A percentile compares a stretch with the other conserved stretches of the same genome.
Evolutionary conservation across 2,797 vertebrate genomes (phyloP).

Genomic region (Ctenosaura bakeri): DNA sequence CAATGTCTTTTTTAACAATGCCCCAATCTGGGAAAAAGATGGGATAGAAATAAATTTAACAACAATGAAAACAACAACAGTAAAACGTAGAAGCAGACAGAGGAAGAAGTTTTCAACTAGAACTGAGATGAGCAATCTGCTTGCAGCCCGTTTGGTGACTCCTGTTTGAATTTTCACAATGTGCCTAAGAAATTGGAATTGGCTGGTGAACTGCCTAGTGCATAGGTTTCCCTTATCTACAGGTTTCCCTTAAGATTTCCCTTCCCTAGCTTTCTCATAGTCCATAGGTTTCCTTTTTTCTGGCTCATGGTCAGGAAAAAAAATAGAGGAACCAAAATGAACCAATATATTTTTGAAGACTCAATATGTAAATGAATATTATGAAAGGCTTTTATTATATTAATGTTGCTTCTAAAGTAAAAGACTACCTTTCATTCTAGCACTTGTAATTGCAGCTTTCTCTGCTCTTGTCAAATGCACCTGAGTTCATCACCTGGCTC

Average conservation of each 20-base stretch:
- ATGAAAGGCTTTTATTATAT: background rate
- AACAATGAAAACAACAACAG: background rate
- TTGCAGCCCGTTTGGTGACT: background rate
- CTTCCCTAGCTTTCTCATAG: no score
- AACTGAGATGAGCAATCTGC: background rate
- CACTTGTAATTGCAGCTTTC: background rate
- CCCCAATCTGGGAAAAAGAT: no score
- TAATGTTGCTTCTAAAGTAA: background rate
- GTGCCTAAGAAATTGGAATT: background rate
- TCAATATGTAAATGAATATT: background rate
- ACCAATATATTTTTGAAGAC: background rate
- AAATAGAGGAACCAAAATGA: background rate
- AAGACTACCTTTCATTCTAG: background rate
- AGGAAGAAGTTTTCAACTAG: background rate
- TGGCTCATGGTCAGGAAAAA: background rate
- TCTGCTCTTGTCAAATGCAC: background rate
- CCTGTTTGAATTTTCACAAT: background rate
- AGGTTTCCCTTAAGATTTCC: no score
- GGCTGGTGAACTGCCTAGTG: background rate
- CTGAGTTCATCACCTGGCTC: background rate
- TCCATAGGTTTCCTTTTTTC: no score
- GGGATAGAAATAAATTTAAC: no score
- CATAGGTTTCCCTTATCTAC: no score
- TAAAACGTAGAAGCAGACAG: no score
- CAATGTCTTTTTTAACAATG: background rate